These are phyloP conservation scores for Enhydra lutris DNA, from an alignment of 2,113 vertebrate species.

Conservation along the genomic window DNA sequence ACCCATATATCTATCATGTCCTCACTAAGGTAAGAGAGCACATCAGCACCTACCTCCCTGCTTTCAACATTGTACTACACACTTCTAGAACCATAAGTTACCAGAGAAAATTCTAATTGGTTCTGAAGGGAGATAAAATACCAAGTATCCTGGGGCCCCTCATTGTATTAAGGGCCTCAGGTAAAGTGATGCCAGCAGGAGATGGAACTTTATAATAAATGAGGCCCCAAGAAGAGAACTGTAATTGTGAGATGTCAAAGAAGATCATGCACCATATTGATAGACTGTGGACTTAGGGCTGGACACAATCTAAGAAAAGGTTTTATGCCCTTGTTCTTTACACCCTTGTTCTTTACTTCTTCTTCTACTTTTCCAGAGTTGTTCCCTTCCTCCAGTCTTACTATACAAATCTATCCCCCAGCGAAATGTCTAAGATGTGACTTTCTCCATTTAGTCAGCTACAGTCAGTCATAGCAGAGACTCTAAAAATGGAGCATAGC, in stretches of 20 bases:
- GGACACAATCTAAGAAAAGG: neutral
- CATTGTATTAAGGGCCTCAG: neutral
- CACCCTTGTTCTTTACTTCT: neutral
- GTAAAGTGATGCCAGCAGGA: neutral
- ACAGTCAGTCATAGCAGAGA: neutral
- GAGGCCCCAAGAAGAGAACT: neutral
- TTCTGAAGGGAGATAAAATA: conserved; percentile 23
- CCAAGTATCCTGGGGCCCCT: neutral
- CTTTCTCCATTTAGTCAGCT: neutral
- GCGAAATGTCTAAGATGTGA: neutral
- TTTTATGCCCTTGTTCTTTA: neutral
- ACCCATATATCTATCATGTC: conserved; percentile 94
- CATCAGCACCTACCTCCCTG: neutral
- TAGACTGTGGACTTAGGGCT: neutral
- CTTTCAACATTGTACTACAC: neutral
- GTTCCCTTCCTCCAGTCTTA: neutral
- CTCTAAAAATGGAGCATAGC: conserved; percentile 14
- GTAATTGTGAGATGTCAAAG: conserved; percentile 14
- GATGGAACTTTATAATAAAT: conserved; percentile 2
- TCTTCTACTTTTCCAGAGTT: neutral
- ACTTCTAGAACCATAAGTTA: neutral
- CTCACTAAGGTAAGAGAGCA: conserved; percentile 89
- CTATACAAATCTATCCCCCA: neutral
- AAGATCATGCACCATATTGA: neutral
- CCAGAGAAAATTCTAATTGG: neutral